These are phyloP conservation scores for Crotalus helleri DNA, from an alignment of 2,113 vertebrate genomes.

Conservation along the genomic window DNA sequence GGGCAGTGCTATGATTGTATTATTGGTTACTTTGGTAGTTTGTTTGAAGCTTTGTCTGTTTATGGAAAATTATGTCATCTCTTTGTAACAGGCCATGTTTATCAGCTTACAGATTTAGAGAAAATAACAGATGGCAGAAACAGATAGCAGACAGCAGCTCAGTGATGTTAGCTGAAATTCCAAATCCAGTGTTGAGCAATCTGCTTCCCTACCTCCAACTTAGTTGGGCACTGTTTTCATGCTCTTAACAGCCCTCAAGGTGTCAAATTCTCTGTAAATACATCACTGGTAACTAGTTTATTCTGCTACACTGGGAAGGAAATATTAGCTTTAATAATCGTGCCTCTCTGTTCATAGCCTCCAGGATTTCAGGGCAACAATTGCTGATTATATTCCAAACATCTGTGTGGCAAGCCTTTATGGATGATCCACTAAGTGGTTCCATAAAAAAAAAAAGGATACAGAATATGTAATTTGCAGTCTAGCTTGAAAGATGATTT, in stretches of 20 bases:
- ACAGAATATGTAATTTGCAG: background rate
- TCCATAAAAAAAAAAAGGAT: background rate
- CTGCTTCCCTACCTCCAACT: background rate
- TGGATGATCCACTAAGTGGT: background rate
- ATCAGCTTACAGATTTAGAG: constrained; percentile 7
- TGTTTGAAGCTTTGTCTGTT: background rate
- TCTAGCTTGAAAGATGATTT: background rate
- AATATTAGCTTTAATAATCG: background rate
- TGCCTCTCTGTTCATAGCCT: background rate
- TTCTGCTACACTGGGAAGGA: background rate
- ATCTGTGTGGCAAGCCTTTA: background rate
- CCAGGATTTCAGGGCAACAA: background rate
- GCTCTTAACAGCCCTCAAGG: background rate
- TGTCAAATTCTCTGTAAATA: background rate
- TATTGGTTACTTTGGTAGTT: background rate
- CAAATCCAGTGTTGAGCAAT: background rate
- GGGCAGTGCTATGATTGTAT: background rate
- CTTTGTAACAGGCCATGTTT: background rate
- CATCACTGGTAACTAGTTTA: background rate
- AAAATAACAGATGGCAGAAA: background rate
- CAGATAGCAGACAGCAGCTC: background rate
- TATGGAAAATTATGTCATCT: background rate
- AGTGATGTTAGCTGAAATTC: background rate
- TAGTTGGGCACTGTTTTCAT: background rate
- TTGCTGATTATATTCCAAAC: background rate